Evolutionary conservation across 1,140 invertebrate genomes (phyloP).

Genomic region (Hylaeus volcanicus): DNA sequence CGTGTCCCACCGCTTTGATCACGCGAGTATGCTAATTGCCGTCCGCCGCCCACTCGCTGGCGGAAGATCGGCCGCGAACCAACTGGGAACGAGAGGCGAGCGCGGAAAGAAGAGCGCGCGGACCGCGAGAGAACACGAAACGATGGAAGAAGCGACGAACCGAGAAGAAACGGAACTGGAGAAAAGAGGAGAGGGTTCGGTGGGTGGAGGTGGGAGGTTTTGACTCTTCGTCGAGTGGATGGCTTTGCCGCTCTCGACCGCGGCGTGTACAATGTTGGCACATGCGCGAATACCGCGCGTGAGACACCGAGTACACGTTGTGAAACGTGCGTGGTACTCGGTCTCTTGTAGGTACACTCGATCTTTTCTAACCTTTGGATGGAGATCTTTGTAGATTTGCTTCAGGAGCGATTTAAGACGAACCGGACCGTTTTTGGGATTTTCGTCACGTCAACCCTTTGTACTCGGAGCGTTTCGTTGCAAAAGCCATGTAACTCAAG

Average conservation of each 20-base stretch:
- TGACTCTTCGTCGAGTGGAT: slow-evolving; percentile 46
- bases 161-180: background rate
- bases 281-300: slow-evolving; percentile 26
- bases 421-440: too few species aligned
- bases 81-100: slow-evolving; percentile 11
- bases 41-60: slow-evolving; percentile 59
- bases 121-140: background rate
- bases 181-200: background rate
- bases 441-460: too few species aligned
- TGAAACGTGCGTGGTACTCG: slow-evolving; percentile 14
- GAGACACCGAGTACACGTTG: slow-evolving; percentile 35
- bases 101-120: slow-evolving; percentile 7
- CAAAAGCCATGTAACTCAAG: too few species aligned
- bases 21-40: slow-evolving; percentile 69
- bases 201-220: slow-evolving; percentile 1
- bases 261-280: slow-evolving; percentile 7
- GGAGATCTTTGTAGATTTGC: too few species aligned
- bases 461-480: too few species aligned
- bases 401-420: too few species aligned
- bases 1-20: slow-evolving; percentile 65
- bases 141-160: background rate
- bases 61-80: slow-evolving; percentile 24
- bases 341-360: too few species aligned
- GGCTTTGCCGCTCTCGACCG: slow-evolving; percentile 49
- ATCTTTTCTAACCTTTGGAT: background rate